Evolutionary conservation across 2,797 vertebrate species (phyloP).

Genomic region (Aeoliscus strigatus): DNA sequence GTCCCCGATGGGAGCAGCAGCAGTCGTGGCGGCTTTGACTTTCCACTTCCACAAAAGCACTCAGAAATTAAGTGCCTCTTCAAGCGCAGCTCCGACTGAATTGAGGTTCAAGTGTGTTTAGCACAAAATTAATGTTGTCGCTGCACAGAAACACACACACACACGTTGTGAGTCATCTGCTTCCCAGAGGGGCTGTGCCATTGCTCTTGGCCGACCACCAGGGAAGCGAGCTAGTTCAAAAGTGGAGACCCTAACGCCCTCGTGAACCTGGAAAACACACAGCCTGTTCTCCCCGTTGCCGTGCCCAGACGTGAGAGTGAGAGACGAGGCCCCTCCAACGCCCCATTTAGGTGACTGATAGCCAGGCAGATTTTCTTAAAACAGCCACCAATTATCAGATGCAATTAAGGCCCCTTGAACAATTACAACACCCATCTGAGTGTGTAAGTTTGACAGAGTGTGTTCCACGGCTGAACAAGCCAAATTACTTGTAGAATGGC

Average conservation of each 20-base stretch:
- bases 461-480: constrained; percentile 30
- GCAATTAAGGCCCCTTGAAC: constrained; percentile 55
- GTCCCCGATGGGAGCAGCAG: constrained; percentile 1
- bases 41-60: constrained; percentile 41
- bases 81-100: constrained; percentile 21
- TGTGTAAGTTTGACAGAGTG: constrained; percentile 34
- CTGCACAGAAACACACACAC: constrained; percentile 29
- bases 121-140: constrained; percentile 40
- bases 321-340: constrained; percentile 41
- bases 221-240: constrained; percentile 34
- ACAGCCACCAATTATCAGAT: constrained; percentile 67
- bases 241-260: constrained; percentile 36
- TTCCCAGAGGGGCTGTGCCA: constrained; percentile 29
- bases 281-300: constrained; percentile 19
- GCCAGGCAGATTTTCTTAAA: constrained; percentile 65
- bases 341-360: constrained; percentile 68
- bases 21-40: constrained; percentile 6
- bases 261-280: constrained; percentile 53
- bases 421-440: constrained; percentile 48
- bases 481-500: constrained; percentile 27
- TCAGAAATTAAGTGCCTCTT: constrained; percentile 34
- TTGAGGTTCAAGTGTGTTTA: constrained; percentile 41
- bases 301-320: constrained; percentile 22
- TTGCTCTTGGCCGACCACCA: constrained; percentile 57
- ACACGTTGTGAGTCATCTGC: constrained; percentile 45